These are phyloP conservation scores for Sceloporus tristichus DNA, from an alignment of 2,113 vertebrate species.

Conservation along the genomic window DNA sequence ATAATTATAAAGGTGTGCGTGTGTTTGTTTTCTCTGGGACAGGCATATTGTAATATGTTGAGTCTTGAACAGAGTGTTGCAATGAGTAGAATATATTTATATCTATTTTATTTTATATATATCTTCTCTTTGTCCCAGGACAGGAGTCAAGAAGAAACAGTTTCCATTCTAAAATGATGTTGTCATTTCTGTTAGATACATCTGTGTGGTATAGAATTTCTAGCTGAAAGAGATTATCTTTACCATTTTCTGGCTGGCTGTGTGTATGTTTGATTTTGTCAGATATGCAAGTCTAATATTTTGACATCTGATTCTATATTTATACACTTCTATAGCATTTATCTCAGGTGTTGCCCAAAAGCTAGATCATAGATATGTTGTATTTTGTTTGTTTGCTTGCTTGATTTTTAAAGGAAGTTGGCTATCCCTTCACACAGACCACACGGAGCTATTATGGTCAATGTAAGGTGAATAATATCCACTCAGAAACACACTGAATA, in stretches of 20 bases:
- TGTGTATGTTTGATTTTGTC: no score
- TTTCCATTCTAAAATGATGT: not conserved
- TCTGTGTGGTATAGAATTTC: not conserved
- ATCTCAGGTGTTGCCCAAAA: slow-evolving; percentile 43
- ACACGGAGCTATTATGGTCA: slow-evolving; percentile 47
- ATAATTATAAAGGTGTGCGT: not conserved
- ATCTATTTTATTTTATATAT: not conserved
- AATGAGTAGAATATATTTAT: not conserved
- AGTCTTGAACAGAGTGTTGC: not conserved
- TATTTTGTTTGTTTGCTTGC: slow-evolving; percentile 2
- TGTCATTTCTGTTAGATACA: not conserved
- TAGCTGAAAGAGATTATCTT: not conserved
- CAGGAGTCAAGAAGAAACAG: not conserved
- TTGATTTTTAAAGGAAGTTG: slow-evolving; percentile 2
- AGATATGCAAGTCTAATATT: not conserved
- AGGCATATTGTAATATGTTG: not conserved
- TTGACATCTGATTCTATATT: not conserved
- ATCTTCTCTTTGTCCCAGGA: no score
- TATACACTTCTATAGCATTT: slow-evolving; percentile 40
- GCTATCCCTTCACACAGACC: slow-evolving; percentile 31
- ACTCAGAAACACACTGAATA: slow-evolving; percentile 62
- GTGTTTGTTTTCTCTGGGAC: not conserved
- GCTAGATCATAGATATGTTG: not conserved
- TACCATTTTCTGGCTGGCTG: not conserved
- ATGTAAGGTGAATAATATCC: slow-evolving; percentile 50